Evolutionary conservation across 2,113 vertebrate species (phyloP).

Genomic region (Monopterus albus): DNA sequence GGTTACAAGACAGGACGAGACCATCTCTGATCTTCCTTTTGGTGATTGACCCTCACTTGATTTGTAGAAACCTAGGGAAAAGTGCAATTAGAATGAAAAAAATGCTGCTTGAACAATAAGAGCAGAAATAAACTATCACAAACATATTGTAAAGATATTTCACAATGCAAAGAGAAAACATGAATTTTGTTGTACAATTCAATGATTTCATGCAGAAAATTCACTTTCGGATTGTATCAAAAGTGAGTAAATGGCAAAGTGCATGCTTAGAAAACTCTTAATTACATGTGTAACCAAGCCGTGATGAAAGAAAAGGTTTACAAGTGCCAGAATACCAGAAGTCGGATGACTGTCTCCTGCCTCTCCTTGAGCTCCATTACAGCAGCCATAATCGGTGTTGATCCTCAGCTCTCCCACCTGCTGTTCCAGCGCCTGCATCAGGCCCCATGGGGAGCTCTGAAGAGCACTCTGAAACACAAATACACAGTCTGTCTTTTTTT

Average conservation of each 20-base stretch:
- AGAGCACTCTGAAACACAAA: slow-evolving; percentile 76
- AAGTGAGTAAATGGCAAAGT: slow-evolving; percentile 3
- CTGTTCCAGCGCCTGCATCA: slow-evolving; percentile 79
- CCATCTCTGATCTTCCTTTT: slow-evolving; percentile 76
- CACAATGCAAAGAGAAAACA: slow-evolving; percentile 11
- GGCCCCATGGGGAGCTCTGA: slow-evolving; percentile 77
- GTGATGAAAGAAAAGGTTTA: not conserved
- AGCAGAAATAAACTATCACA: slow-evolving; percentile 13
- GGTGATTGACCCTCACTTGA: slow-evolving; percentile 83
- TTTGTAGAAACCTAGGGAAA: slow-evolving; percentile 84
- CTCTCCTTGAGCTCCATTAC: slow-evolving; percentile 65
- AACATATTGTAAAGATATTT: not conserved
- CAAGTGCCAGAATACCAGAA: slow-evolving; percentile 65
- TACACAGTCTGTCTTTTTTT: slow-evolving; percentile 12
- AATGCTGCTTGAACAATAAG: slow-evolving; percentile 17
- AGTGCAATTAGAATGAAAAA: slow-evolving; percentile 30
- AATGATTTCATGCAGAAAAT: not conserved
- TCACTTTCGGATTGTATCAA: not conserved
- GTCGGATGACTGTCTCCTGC: slow-evolving; percentile 64
- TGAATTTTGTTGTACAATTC: not conserved
- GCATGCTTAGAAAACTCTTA: slow-evolving; percentile 2
- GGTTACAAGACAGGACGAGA: slow-evolving; percentile 76
- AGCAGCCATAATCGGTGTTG: slow-evolving; percentile 50
- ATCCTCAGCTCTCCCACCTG: slow-evolving; percentile 79
- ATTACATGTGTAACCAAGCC: slow-evolving; percentile 2